Evolutionary conservation across 2,888 invertebrate genomes (phyloP).

Genomic region (Meliscaeva auricollis): DNA sequence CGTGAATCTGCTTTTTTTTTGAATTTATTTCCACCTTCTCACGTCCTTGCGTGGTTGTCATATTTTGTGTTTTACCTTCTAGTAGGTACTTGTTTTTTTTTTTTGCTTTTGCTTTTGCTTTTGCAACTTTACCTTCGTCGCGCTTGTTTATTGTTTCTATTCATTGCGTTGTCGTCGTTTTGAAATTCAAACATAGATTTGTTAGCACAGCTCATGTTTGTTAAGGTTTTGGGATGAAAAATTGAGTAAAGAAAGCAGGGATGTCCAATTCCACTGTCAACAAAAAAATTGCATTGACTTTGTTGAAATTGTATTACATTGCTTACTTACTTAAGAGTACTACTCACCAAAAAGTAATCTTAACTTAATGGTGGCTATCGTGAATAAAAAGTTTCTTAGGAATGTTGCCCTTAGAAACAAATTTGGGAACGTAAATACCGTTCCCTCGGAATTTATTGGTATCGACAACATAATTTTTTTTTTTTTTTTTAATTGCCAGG

Average conservation of each 20-base stretch:
- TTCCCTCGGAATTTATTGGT: no score
- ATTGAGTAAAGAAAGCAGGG: not conserved
- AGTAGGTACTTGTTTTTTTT: not conserved
- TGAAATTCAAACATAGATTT: conserved; percentile 70
- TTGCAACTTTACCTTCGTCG: conserved; percentile 17
- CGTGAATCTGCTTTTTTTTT: conserved; percentile 49
- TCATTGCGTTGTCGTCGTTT: conserved; percentile 59
- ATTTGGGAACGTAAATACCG: no score
- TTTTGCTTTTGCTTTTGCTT: conserved; percentile 17
- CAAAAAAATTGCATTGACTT: not conserved
- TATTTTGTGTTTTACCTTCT: conserved; percentile 17
- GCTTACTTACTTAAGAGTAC: no score
- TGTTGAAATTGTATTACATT: not conserved
- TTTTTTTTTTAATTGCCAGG: no score
- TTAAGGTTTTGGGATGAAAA: not conserved
- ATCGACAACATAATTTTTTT: no score
- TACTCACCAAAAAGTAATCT: no score
- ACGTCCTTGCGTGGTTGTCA: conserved; percentile 48
- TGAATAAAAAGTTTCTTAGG: no score
- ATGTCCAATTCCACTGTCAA: not conserved
- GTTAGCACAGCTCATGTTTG: conserved; percentile 18
- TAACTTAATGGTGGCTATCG: no score
- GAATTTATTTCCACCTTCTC: conserved; percentile 33
- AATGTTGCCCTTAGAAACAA: no score
- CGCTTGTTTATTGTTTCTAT: conserved; percentile 62